Evolutionary conservation across 2,797 vertebrate genomes (phyloP).

Genomic region (Phalloptychus januarius): DNA sequence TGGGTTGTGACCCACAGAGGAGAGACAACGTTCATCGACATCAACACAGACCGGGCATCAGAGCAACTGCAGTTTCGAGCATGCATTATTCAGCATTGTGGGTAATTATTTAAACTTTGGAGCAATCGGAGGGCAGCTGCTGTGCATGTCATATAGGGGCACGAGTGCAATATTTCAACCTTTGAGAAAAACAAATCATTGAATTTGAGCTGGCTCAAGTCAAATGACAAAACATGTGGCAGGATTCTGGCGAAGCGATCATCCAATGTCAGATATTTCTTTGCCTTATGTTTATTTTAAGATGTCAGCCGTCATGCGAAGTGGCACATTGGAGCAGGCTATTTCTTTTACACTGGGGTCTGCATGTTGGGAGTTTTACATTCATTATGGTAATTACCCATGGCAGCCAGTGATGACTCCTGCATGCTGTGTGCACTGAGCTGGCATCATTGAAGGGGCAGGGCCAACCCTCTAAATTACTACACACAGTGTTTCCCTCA

Average conservation of each 20-base stretch:
- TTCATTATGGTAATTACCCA: constrained; percentile 71
- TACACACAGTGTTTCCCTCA: constrained; percentile 14
- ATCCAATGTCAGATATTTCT: constrained; percentile 2
- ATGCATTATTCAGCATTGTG: constrained; percentile 78
- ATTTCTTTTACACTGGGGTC: constrained; percentile 49
- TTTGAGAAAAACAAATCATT: constrained; percentile 40
- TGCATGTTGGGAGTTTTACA: constrained; percentile 53
- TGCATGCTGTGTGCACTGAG: constrained; percentile 58
- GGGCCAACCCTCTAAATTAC: constrained; percentile 45
- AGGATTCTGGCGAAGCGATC: constrained; percentile 4
- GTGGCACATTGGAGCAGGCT: constrained; percentile 31
- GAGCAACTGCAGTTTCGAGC: constrained; percentile 71
- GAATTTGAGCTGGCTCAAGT: constrained; percentile 32
- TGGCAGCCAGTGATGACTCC: constrained; percentile 70
- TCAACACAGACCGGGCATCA: constrained; percentile 54
- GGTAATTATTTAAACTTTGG: constrained; percentile 74
- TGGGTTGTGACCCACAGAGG: constrained; percentile 59
- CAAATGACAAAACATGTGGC: constrained; percentile 8
- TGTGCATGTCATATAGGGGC: constrained; percentile 46
- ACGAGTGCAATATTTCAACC: constrained; percentile 50
- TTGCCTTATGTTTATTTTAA: constrained; percentile 39
- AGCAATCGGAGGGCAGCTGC: constrained; percentile 64
- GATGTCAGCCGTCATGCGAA: constrained; percentile 38
- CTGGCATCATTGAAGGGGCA: constrained; percentile 52
- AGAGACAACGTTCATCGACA: constrained; percentile 45